phyloP scores from a whole-genome alignment of 2,888 invertebrate genomes.

The Mesoligia furuncula region DNA sequence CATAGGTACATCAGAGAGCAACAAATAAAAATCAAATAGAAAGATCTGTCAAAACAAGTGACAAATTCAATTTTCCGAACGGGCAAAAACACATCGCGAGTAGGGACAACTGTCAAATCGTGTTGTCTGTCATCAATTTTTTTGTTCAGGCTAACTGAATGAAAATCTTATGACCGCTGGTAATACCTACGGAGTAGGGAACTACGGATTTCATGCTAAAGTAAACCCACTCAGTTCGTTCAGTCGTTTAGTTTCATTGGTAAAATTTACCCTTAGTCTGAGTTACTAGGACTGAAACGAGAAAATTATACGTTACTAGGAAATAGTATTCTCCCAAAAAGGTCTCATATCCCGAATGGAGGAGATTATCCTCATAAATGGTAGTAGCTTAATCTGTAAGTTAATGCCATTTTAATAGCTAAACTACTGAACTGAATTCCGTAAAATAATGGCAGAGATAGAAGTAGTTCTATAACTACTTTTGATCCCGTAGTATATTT shows the following conservation, averaged over 20 bases:
- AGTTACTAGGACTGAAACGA: conserved; percentile 15
- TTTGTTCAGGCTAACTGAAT: not conserved
- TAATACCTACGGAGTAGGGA: too few relatives aligned
- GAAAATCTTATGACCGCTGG: not conserved
- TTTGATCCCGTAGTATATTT: conserved; percentile 10
- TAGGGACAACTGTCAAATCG: not conserved
- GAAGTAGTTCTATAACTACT: not conserved
- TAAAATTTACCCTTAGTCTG: not conserved
- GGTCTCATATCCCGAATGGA: not conserved
- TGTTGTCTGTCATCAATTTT: too few relatives aligned
- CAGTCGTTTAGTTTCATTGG: not conserved
- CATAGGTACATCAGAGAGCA: too few relatives aligned
- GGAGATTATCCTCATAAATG: conserved; percentile 20
- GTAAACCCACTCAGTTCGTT: not conserved
- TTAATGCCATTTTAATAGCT: conserved; percentile 1
- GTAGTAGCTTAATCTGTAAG: not conserved
- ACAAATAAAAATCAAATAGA: too few relatives aligned
- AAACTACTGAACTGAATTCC: conserved; percentile 2
- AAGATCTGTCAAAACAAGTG: too few relatives aligned
- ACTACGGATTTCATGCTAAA: not conserved
- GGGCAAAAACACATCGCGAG: not conserved
- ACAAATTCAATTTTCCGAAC: not conserved
- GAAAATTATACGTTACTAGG: conserved; percentile 12
- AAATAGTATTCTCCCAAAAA: conserved; percentile 24
- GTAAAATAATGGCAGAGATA: not conserved